A percentile compares a stretch with the other conserved stretches of the same genome.
Evolutionary conservation across 2,888 invertebrate species (phyloP).

Genomic region (Amiota communis): DNA sequence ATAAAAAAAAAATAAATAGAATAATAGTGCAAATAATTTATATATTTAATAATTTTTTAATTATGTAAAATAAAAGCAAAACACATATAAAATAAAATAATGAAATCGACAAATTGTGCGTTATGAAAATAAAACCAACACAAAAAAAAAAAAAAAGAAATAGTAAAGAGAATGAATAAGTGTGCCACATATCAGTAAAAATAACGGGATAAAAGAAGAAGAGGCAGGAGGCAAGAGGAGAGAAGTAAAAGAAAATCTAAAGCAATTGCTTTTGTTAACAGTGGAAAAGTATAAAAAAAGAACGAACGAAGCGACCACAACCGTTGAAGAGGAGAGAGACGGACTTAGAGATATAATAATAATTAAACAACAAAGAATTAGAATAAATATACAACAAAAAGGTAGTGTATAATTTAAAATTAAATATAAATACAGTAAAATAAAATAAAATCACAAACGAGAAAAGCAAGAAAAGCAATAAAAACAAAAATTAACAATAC

Average conservation of each 20-base stretch:
- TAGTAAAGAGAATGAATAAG: conserved; percentile 29
- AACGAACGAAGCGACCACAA: conserved; percentile 10
- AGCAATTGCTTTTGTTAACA: conserved; percentile 33
- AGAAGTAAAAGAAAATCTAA: conserved; percentile 27
- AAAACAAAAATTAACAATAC: conserved; percentile 22
- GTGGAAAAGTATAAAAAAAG: conserved; percentile 9
- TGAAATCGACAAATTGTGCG: conserved; percentile 16
- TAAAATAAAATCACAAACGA: conserved; percentile 17
- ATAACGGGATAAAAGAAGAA: conserved; percentile 25
- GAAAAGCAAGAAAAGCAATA: conserved; percentile 31
- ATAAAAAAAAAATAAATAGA: conserved; percentile 5
- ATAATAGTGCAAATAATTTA: conserved; percentile 13
- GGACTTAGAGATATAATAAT: not conserved
- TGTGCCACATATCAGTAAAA: conserved; percentile 44
- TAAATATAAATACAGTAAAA: not conserved
- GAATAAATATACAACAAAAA: not conserved
- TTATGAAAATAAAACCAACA: conserved; percentile 21
- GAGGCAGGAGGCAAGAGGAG: conserved; percentile 1
- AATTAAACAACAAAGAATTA: no score
- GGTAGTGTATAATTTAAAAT: conserved; percentile 22
- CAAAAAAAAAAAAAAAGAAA: conserved; percentile 37
- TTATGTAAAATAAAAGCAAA: conserved; percentile 10
- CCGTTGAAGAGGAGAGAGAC: conserved; percentile 4
- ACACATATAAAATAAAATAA: not conserved
- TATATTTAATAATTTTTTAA: conserved; percentile 17